phyloP scores from a whole-genome alignment of 2,888 invertebrate genomes.

The Odontomyia ornata region DNA sequence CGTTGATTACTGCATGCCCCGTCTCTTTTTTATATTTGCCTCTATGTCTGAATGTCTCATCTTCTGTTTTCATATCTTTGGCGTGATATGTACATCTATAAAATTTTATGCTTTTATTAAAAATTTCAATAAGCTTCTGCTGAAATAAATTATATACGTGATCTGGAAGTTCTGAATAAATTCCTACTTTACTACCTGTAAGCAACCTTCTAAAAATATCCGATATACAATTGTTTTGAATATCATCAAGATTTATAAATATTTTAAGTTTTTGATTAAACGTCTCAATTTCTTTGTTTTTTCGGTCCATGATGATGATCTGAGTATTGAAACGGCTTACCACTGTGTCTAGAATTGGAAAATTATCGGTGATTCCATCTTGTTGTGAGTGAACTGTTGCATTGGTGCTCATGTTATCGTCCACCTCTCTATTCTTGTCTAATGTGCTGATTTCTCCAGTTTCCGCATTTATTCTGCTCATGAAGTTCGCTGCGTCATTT shows the following conservation, averaged over 20 bases:
- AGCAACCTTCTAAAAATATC: slow-evolving; percentile 38
- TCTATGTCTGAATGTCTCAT: slow-evolving; percentile 46
- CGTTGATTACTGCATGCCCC: slow-evolving; percentile 1
- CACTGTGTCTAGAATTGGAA: slow-evolving; percentile 49
- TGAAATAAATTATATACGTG: slow-evolving; percentile 37
- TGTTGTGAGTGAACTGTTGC: slow-evolving; percentile 48
- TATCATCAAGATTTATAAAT: slow-evolving; percentile 34
- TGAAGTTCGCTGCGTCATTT: not conserved
- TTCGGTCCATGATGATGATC: slow-evolving; percentile 47
- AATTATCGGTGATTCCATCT: slow-evolving; percentile 49
- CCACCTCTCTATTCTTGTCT: not conserved
- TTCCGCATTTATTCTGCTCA: slow-evolving; percentile 9
- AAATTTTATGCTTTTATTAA: slow-evolving; percentile 11
- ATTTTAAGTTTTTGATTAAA: slow-evolving; percentile 42
- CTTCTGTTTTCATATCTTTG: slow-evolving; percentile 46
- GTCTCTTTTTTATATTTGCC: slow-evolving; percentile 28
- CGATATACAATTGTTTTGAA: slow-evolving; percentile 10
- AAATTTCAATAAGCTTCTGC: slow-evolving; percentile 2
- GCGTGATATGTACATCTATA: slow-evolving; percentile 49
- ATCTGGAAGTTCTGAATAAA: slow-evolving; percentile 44
- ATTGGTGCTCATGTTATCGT: slow-evolving; percentile 13
- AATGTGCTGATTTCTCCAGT: slow-evolving; percentile 16
- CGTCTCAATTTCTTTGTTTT: slow-evolving; percentile 45
- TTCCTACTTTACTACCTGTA: slow-evolving; percentile 12
- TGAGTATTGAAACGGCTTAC: slow-evolving; percentile 49